Evolutionary conservation across 1,140 invertebrate genomes (phyloP).

Genomic region (Drosophila yakuba): DNA sequence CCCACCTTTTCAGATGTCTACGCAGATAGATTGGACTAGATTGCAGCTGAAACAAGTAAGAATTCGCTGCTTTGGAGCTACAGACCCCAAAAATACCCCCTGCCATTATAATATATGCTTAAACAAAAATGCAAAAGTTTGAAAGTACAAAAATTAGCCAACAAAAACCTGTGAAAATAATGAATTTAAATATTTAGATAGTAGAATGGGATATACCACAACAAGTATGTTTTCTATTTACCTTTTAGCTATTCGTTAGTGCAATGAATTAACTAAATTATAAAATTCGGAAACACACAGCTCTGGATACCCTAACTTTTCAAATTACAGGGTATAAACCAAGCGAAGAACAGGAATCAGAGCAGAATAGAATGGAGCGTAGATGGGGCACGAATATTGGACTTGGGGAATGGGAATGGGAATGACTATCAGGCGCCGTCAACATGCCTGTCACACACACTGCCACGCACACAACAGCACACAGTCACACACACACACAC

Average conservation of each 20-base stretch:
- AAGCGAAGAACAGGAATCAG: constrained; percentile 3
- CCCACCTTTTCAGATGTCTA: constrained; percentile 49
- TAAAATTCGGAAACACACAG: too few relatives aligned
- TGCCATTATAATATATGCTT: too few relatives aligned
- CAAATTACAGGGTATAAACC: constrained; percentile 2
- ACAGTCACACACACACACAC: not conserved
- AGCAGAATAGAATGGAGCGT: constrained; percentile 8
- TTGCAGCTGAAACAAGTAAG: constrained; percentile 19
- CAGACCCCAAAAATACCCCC: not conserved
- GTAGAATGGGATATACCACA: too few relatives aligned
- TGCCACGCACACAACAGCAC: constrained; percentile 1
- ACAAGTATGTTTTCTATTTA: too few relatives aligned
- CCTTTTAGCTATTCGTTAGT: too few relatives aligned
- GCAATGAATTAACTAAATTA: too few relatives aligned
- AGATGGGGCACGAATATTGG: constrained; percentile 10
- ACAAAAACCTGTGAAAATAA: too few relatives aligned
- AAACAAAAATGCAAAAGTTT: too few relatives aligned
- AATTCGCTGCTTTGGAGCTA: not conserved
- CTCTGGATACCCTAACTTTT: not conserved
- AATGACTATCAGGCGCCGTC: constrained; percentile 51
- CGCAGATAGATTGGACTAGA: constrained; percentile 52
- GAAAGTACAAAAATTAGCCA: too few relatives aligned
- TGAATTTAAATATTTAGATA: too few relatives aligned
- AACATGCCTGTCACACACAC: constrained; percentile 43
- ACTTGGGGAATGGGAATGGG: constrained; percentile 24